Conservation (phyloP, 2,888 invertebrate genomes). For the Agonopterix arenella region DNA sequence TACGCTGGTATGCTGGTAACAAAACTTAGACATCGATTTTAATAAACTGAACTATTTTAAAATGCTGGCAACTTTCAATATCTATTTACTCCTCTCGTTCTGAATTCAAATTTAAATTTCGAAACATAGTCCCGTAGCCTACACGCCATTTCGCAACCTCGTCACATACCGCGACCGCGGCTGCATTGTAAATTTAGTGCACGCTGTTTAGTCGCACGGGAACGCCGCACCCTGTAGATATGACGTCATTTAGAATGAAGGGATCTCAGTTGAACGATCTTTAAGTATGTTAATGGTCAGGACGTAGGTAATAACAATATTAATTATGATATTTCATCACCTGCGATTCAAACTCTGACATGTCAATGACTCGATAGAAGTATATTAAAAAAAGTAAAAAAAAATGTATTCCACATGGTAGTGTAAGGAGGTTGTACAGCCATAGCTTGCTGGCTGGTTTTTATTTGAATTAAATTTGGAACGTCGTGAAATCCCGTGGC, state of each 20-base stretch:
- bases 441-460: no score
- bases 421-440: no score
- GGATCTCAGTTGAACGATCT: neutral
- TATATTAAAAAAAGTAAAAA: no score
- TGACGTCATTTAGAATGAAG: neutral
- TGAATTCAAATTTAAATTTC: neutral
- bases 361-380: no score
- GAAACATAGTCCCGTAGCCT: neutral
- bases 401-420: no score
- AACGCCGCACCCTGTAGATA: conserved; percentile 1
- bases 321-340: neutral
- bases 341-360: no score
- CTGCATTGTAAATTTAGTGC: conserved; percentile 3
- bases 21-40: no score
- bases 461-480: no score
- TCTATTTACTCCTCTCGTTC: neutral
- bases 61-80: no score
- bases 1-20: no score
- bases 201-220: conserved; percentile 4
- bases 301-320: neutral
- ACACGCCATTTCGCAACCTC: conserved; percentile 2
- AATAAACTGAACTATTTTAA: no score
- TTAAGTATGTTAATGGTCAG: neutral
- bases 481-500: no score
- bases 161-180: conserved; percentile 3